phyloP scores from a whole-genome alignment of 2,113 vertebrate genomes.

The Rhizomys pruinosus region DNA sequence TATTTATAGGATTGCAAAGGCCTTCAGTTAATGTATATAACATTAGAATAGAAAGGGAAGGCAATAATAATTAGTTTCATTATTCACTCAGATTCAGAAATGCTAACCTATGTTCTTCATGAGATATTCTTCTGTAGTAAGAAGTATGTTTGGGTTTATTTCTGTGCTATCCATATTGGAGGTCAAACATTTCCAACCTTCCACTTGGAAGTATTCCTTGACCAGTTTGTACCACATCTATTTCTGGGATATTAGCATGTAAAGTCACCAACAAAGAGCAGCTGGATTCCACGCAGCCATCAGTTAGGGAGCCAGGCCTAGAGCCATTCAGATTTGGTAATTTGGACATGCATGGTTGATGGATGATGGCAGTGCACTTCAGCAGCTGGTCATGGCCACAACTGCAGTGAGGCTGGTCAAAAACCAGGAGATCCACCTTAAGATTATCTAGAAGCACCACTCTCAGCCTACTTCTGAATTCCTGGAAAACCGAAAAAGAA shows the following conservation, averaged over 20 bases:
- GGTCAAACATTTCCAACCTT: constrained; percentile 27
- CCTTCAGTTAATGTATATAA: not conserved
- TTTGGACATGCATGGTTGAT: constrained; percentile 57
- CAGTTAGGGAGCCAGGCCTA: constrained; percentile 56
- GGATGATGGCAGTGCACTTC: constrained; percentile 42
- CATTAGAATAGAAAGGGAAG: not conserved
- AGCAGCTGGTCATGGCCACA: constrained; percentile 63
- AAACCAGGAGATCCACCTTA: constrained; percentile 50
- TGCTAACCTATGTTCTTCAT: not conserved
- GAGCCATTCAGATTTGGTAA: constrained; percentile 55
- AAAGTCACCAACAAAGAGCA: constrained; percentile 50
- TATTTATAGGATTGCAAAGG: not conserved
- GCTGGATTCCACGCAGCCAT: constrained; percentile 44
- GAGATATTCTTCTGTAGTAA: not conserved
- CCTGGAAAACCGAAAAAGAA: constrained; percentile 56
- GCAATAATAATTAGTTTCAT: not conserved
- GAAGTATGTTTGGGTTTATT: not conserved
- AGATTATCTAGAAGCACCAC: constrained; percentile 66
- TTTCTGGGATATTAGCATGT: constrained; percentile 36
- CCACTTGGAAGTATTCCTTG: not conserved
- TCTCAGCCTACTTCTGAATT: constrained; percentile 28
- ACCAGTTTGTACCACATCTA: constrained; percentile 31
- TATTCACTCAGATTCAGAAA: not conserved
- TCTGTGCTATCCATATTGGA: not conserved
- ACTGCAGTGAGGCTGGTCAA: constrained; percentile 39